Percentiles rank a stretch among this genome's conserved stretches.
Conservation (phyloP, 2,113 vertebrate species). For the Trogon melanurus region DNA sequence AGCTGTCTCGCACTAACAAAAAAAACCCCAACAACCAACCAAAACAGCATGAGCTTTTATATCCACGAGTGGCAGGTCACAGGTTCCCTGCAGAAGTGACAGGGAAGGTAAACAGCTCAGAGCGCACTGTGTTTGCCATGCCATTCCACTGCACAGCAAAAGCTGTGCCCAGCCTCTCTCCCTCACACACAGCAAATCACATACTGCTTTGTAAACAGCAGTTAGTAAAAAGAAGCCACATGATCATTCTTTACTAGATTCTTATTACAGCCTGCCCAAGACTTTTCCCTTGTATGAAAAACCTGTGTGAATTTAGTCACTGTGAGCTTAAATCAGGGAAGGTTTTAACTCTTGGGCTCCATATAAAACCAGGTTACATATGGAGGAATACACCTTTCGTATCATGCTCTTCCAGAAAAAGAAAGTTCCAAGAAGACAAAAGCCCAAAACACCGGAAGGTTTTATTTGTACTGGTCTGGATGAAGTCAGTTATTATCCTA, state of each 20-base stretch:
- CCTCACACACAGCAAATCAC: not conserved
- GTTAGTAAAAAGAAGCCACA: constrained; percentile 14
- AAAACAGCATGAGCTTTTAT: constrained; percentile 39
- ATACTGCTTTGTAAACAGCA: not conserved
- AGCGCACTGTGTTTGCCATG: not conserved
- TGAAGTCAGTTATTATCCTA: constrained; percentile 37
- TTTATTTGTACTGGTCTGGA: constrained; percentile 50
- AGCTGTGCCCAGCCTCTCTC: not conserved
- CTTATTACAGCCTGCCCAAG: not conserved
- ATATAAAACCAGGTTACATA: not conserved
- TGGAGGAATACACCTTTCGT: not conserved
- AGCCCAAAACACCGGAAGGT: constrained; percentile 26
- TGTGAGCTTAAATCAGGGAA: not conserved
- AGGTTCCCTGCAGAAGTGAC: constrained; percentile 36
- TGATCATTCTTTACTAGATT: not conserved
- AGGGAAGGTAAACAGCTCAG: constrained; percentile 48
- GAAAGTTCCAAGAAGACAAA: constrained; percentile 23
- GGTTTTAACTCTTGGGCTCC: not conserved
- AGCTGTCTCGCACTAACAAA: constrained; percentile 31
- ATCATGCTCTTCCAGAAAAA: not conserved
- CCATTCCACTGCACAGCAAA: constrained; percentile 29
- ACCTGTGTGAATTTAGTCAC: not conserved
- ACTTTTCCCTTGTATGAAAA: not conserved
- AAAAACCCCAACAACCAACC: not conserved
- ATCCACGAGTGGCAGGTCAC: constrained; percentile 33